Conservation (phyloP, 92 coral and sea anemone genomes). For the Palythoa caribaeorum region DNA sequence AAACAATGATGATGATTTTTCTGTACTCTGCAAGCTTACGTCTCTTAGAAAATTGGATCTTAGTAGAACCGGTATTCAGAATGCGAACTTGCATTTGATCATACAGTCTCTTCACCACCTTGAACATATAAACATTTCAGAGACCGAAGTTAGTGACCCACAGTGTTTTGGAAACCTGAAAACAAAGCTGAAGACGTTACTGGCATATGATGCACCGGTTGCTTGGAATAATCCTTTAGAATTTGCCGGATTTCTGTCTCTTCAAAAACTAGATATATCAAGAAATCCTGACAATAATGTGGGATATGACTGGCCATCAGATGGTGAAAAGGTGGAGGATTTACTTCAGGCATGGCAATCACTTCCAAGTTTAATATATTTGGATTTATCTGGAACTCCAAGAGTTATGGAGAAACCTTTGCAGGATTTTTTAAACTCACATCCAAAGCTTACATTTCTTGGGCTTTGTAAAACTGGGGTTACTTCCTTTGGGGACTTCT, state of each 20-base stretch:
- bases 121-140: constrained; percentile 71
- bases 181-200: constrained; percentile 58
- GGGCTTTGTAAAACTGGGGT: constrained; percentile 82
- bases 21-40: constrained; percentile 55
- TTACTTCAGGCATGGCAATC: constrained; percentile 44
- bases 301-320: constrained; percentile 65
- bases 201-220: constrained; percentile 76
- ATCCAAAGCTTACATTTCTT: constrained; percentile 78
- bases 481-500: constrained; percentile 62
- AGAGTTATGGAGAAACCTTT: constrained; percentile 62
- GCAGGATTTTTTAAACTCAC: constrained; percentile 64
- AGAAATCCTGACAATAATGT: constrained; percentile 57
- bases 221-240: constrained; percentile 73
- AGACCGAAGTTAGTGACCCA: constrained; percentile 63
- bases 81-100: constrained; percentile 48
- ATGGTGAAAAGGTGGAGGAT: constrained; percentile 68
- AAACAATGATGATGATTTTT: constrained; percentile 32
- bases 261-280: constrained; percentile 78
- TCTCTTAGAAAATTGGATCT: constrained; percentile 68
- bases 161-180: constrained; percentile 62
- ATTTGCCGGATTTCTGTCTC: constrained; percentile 57
- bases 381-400: constrained; percentile 76
- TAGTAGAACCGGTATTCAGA: constrained; percentile 54
- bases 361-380: constrained; percentile 24
- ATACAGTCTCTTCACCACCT: constrained; percentile 52